Conservation (phyloP, 2,888 invertebrate genomes). For the Scaptomyza parva region DNA sequence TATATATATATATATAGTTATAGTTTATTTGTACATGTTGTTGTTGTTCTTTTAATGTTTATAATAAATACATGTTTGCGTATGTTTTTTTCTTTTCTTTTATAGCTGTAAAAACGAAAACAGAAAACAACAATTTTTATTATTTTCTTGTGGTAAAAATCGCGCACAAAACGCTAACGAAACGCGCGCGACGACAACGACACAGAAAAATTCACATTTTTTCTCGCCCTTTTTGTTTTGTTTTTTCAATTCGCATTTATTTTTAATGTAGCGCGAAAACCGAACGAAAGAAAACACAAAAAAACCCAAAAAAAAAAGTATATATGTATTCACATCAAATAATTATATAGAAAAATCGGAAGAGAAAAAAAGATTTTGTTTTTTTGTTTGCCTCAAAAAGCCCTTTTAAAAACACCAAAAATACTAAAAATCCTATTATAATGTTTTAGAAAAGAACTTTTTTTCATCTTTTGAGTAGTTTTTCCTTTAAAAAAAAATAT, state of each 20-base stretch:
- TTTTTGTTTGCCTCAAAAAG: too few relatives aligned
- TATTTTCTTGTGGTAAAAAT: not conserved
- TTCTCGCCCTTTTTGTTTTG: constrained; percentile 50
- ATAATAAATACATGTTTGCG: constrained; percentile 43
- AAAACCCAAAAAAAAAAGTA: constrained; percentile 12
- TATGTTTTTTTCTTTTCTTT: constrained; percentile 22
- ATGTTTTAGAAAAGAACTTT: too few relatives aligned
- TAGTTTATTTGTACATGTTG: constrained; percentile 25
- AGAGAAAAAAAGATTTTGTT: too few relatives aligned
- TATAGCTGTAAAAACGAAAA: constrained; percentile 33
- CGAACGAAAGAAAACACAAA: constrained; percentile 23
- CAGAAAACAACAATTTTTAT: constrained; percentile 15
- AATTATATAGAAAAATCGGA: too few relatives aligned
- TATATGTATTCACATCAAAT: not conserved
- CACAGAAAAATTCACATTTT: constrained; percentile 29
- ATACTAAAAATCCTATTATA: too few relatives aligned
- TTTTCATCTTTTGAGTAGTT: too few relatives aligned
- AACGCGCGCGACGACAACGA: constrained; percentile 17
- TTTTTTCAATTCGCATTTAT: constrained; percentile 53
- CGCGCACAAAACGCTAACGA: constrained; percentile 17
- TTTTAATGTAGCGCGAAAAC: constrained; percentile 29
- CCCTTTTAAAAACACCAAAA: too few relatives aligned
- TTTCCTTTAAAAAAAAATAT: too few relatives aligned
- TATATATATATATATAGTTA: too few relatives aligned
- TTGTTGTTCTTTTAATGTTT: constrained; percentile 20